Conservation (phyloP, 2,113 vertebrate species). For the Burhinus bistriatus region DNA sequence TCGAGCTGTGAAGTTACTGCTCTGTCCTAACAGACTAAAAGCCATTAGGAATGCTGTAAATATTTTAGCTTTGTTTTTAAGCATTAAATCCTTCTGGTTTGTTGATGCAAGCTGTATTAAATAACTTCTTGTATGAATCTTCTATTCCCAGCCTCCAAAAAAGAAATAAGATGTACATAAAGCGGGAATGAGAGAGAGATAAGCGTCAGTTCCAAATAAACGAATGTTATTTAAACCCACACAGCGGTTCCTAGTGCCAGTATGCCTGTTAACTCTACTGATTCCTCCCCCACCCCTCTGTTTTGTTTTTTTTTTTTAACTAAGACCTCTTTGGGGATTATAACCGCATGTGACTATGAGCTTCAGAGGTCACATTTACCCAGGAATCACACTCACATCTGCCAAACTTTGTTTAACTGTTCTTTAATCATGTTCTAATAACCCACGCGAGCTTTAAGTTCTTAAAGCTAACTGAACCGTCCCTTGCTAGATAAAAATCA, state of each 20-base stretch:
- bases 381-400: slow-evolving; percentile 45
- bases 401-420: slow-evolving; percentile 42
- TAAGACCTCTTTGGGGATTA: slow-evolving; percentile 32
- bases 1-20: not conserved
- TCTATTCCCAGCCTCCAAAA: not conserved
- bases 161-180: not conserved
- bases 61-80: not conserved
- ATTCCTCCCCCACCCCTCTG: not conserved
- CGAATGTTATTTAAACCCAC: not conserved
- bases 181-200: not conserved
- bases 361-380: slow-evolving; percentile 53
- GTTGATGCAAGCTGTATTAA: not conserved
- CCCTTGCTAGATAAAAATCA: slow-evolving; percentile 2
- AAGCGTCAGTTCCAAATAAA: not conserved
- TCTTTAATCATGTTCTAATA: slow-evolving; percentile 48
- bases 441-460: not conserved
- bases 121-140: not conserved
- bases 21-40: not conserved
- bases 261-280: not conserved
- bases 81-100: not conserved
- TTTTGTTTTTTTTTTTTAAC: not conserved
- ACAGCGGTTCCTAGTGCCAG: not conserved
- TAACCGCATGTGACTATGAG: not conserved
- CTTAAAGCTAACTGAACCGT: not conserved
- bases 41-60: not conserved